Conservation (phyloP, 1,140 invertebrate species). For the Caligus rogercresseyi region DNA sequence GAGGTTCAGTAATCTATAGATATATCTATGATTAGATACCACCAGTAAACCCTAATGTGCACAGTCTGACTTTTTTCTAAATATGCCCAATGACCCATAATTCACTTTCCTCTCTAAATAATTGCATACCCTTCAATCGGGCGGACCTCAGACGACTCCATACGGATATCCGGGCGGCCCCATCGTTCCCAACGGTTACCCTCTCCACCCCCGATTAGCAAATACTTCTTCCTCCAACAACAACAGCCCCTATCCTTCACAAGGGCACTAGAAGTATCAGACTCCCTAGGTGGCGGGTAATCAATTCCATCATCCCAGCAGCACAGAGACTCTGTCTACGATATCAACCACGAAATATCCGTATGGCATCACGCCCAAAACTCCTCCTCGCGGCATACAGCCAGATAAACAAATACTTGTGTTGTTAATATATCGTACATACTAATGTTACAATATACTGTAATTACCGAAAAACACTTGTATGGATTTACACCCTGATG, state of each 20-base stretch:
- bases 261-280: conserved; percentile 10
- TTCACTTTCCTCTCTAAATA: too few relatives aligned
- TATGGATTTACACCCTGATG: too few relatives aligned
- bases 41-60: too few relatives aligned
- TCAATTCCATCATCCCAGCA: neutral
- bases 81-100: too few relatives aligned
- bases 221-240: neutral
- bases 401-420: too few relatives aligned
- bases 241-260: conserved; percentile 17
- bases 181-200: conserved; percentile 9
- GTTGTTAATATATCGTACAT: too few relatives aligned
- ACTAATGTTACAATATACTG: too few relatives aligned
- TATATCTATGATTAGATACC: too few relatives aligned
- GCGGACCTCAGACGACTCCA: conserved; percentile 15
- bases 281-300: neutral
- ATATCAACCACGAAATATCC: conserved; percentile 21
- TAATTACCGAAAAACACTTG: too few relatives aligned
- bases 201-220: neutral
- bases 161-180: conserved; percentile 19
- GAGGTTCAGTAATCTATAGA: too few relatives aligned
- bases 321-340: conserved; percentile 14
- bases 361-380: conserved; percentile 17
- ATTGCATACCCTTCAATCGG: conserved; percentile 8
- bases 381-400: too few relatives aligned
- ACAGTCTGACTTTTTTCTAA: too few relatives aligned